phyloP scores from a whole-genome alignment of 2,797 vertebrate genomes.

The Cuniculus paca region DNA sequence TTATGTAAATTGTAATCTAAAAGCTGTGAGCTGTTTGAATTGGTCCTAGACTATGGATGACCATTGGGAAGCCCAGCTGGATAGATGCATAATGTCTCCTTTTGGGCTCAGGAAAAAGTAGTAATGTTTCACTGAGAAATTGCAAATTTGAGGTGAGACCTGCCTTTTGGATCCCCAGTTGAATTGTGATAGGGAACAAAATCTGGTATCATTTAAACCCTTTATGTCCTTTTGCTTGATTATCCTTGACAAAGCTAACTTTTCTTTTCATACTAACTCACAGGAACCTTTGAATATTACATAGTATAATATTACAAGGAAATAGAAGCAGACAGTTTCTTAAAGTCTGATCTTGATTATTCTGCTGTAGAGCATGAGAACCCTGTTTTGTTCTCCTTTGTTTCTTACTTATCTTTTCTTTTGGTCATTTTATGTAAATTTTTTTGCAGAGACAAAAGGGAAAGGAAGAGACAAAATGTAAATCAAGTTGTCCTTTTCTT shows the following conservation, averaged over 20 bases:
- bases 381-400: not conserved
- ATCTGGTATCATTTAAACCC: not conserved
- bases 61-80: not conserved
- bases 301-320: not conserved
- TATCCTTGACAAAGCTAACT: not conserved
- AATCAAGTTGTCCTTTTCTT: not conserved
- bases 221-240: not conserved
- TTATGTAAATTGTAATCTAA: constrained; percentile 11
- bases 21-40: not conserved
- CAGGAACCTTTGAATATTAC: constrained; percentile 16
- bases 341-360: not conserved
- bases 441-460: not conserved
- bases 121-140: not conserved
- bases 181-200: not conserved
- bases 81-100: not conserved
- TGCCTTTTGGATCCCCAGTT: not conserved
- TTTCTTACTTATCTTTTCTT: not conserved
- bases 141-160: not conserved
- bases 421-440: constrained; percentile 50
- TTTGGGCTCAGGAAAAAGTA: not conserved
- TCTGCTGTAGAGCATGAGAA: constrained; percentile 9
- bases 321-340: constrained; percentile 53
- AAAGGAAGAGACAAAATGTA: not conserved
- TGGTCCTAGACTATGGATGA: not conserved
- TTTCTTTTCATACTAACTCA: not conserved